phyloP scores from a whole-genome alignment of 2,797 vertebrate genomes.

The Tadarida brasiliensis region DNA sequence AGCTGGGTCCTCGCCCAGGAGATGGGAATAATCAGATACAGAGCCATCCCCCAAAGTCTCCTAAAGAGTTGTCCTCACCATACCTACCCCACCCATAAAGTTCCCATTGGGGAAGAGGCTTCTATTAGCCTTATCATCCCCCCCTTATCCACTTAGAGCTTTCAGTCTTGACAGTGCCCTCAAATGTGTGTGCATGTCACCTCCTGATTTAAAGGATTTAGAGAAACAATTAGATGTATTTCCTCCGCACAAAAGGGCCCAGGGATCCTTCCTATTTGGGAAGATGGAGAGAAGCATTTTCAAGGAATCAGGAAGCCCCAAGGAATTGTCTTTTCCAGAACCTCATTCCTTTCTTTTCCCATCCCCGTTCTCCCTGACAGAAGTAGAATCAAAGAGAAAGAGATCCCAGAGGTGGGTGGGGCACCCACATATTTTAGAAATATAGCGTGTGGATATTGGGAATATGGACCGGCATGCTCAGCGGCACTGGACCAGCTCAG shows the following conservation, averaged over 20 bases:
- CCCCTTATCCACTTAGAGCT: background rate
- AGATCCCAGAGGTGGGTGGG: background rate
- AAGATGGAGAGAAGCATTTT: conserved; percentile 11
- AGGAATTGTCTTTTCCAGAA: background rate
- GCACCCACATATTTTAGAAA: background rate
- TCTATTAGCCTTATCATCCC: background rate
- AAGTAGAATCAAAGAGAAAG: conserved; percentile 44
- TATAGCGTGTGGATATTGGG: background rate
- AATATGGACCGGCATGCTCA: background rate
- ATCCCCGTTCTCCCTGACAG: background rate
- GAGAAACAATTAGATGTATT: background rate
- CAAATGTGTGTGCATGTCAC: fast-evolving
- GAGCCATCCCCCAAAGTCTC: background rate
- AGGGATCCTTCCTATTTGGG: conserved; percentile 7
- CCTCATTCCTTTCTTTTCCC: background rate
- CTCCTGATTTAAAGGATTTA: background rate
- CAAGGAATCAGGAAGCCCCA: background rate
- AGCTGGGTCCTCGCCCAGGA: background rate
- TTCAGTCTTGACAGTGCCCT: background rate
- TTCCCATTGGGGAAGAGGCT: background rate
- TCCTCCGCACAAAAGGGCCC: background rate
- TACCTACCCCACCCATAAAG: background rate
- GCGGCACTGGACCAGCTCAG: background rate
- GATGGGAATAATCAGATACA: background rate
- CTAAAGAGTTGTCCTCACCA: background rate